Evolutionary conservation across 1,140 invertebrate genomes (phyloP), one percentile per base, ranked within the genome.

Genomic region (Drosophila arizonae): DNA sequence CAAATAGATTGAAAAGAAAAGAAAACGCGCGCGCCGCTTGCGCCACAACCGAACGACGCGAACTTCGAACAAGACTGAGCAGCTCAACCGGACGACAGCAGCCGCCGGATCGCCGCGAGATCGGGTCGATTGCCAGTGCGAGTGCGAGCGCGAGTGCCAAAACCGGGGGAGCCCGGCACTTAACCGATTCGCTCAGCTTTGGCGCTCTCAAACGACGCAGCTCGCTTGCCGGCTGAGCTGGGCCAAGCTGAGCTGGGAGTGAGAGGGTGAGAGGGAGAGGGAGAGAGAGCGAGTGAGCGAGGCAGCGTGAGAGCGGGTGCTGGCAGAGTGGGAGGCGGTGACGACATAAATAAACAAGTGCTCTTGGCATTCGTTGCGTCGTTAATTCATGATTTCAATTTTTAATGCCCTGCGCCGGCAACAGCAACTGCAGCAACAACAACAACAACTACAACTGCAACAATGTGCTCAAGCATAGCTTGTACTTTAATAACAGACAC

Each of bases 311-410:
- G 41, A 39, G 56, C 10, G 52, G 36, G 30, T 1, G 10, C 17
- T n/a, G 17, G 39, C 10, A 48, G 51, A 52, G 24, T 41, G 13
- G 21, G 9, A 21, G 39, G 55, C 54, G 62, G 62, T 33, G 48
- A 63, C 48, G 45, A 87, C 82, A 88, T 87, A 88, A 87, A 87
- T 87, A 87, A 87, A 88, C 82, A 87, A 87, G 82, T 87, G 82
- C 82, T 87, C 84, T 87, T 88, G 82, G 82, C 82, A 88, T 88
- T 88, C 76, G 84, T 65, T 71, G 79, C 76, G 82, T 87, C 84
- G 82, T 87, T 87, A 87, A 87, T 87, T 87, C 82, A 87, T 87
- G 82, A 87, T 87, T 87, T 87, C 79, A 87, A 88, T 87, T 82
- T 87, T 88, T 87, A 87, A 82, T 87, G 84, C 82, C 68, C 82